phyloP scores from a whole-genome alignment of 2,113 vertebrate species.

The Rhipidura dahli region DNA sequence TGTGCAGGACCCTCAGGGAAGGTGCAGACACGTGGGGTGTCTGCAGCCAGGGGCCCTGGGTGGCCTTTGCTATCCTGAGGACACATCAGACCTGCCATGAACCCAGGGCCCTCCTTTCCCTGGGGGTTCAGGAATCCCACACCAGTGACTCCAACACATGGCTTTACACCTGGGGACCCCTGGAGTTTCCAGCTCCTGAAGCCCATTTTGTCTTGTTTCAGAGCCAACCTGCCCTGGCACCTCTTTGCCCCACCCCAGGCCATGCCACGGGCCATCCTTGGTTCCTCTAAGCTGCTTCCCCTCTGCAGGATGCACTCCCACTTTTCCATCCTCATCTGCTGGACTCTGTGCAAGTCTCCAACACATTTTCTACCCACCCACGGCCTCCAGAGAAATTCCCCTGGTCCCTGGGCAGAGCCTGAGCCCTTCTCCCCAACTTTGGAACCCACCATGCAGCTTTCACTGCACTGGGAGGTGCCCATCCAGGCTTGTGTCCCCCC shows the following conservation, averaged over 20 bases:
- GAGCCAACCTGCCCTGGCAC: neutral
- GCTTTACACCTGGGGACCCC: neutral
- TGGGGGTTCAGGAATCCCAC: neutral
- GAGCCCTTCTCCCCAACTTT: neutral
- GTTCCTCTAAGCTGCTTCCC: neutral
- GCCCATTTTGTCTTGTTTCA: neutral
- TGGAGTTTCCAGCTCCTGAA: neutral
- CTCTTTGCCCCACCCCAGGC: neutral
- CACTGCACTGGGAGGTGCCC: neutral
- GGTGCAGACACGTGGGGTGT: fast-evolving
- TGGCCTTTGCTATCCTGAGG: neutral
- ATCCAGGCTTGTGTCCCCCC: neutral
- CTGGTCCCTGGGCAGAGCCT: neutral
- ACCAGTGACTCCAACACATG: neutral
- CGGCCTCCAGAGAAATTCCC: neutral
- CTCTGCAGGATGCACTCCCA: neutral
- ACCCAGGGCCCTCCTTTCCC: neutral
- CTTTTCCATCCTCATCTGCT: neutral
- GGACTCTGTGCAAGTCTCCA: neutral
- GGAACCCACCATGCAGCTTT: neutral
- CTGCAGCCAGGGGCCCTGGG: neutral
- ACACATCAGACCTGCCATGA: neutral
- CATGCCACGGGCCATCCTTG: neutral
- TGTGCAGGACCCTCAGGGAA: neutral
- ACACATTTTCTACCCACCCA: neutral